These are phyloP conservation scores for Ptyas mucosa DNA, from an alignment of 2,113 vertebrate genomes.

Conservation along the genomic window DNA sequence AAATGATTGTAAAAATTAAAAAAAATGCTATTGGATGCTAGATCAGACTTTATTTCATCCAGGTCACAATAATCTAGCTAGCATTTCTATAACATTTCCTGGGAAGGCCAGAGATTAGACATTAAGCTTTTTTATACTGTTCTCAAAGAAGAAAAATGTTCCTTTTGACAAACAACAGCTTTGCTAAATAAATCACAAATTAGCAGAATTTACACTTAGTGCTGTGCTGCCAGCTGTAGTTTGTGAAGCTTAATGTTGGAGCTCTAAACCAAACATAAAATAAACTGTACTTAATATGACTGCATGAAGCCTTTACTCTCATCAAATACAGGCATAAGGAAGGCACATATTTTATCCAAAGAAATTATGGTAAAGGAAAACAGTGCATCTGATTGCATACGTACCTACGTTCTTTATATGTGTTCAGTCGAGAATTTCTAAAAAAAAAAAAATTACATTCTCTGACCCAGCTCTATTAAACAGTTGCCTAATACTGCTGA, in stretches of 20 bases:
- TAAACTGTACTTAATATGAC: neutral
- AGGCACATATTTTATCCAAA: neutral
- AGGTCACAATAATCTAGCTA: neutral
- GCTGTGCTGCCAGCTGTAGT: neutral
- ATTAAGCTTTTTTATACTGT: neutral
- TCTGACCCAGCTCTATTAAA: neutral
- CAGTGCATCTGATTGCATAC: neutral
- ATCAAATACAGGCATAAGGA: neutral
- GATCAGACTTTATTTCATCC: neutral
- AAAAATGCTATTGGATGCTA: neutral
- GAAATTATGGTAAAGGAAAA: neutral
- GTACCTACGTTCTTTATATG: neutral
- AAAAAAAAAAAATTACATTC: neutral
- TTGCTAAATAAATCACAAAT: neutral
- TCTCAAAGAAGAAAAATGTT: neutral
- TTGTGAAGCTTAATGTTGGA: neutral
- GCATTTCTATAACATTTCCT: neutral
- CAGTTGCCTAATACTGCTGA: too few species aligned
- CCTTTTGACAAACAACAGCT: neutral
- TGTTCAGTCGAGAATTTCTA: neutral
- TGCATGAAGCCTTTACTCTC: neutral
- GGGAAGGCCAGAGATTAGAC: neutral
- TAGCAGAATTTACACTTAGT: neutral
- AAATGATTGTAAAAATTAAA: too few species aligned
- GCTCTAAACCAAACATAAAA: neutral